Evolutionary conservation across 2,888 invertebrate species (phyloP).

Genomic region (Eupelmus urozonus): DNA sequence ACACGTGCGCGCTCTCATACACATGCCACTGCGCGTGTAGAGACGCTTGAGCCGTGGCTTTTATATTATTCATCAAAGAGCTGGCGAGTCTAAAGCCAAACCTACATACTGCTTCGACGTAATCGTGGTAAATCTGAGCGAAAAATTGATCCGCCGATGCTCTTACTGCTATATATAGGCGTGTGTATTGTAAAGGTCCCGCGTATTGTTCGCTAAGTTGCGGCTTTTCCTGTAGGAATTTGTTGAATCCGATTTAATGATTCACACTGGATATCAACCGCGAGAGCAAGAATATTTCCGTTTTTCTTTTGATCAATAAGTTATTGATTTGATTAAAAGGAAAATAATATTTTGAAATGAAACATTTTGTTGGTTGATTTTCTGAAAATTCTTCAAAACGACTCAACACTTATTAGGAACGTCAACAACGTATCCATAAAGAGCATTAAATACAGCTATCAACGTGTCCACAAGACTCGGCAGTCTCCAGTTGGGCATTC

Average conservation of each 20-base stretch:
- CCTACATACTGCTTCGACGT: background rate
- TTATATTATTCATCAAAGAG: conserved; percentile 44
- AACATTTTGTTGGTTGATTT: background rate
- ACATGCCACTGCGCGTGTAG: no score
- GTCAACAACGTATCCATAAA: conserved; percentile 46
- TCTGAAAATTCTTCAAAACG: background rate
- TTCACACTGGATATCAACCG: no score
- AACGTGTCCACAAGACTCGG: conserved; percentile 30
- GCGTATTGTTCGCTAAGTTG: no score
- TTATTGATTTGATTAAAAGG: background rate
- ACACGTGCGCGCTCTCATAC: no score
- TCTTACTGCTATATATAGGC: background rate
- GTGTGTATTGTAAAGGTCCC: no score
- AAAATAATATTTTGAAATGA: background rate
- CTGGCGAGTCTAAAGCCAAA: conserved; percentile 31
- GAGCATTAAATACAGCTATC: conserved; percentile 13
- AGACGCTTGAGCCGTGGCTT: background rate
- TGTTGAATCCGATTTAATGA: no score
- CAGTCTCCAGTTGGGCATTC: conserved; percentile 47
- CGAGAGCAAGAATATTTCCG: background rate
- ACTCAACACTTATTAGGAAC: conserved; percentile 36
- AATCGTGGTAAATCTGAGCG: conserved; percentile 5
- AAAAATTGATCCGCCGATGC: conserved; percentile 38
- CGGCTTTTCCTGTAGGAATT: no score
- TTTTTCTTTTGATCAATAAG: background rate